Evolutionary conservation across 2,797 vertebrate species (phyloP), one percentile per base, ranked within the genome.

Genomic region (Potorous gilbertii): DNA sequence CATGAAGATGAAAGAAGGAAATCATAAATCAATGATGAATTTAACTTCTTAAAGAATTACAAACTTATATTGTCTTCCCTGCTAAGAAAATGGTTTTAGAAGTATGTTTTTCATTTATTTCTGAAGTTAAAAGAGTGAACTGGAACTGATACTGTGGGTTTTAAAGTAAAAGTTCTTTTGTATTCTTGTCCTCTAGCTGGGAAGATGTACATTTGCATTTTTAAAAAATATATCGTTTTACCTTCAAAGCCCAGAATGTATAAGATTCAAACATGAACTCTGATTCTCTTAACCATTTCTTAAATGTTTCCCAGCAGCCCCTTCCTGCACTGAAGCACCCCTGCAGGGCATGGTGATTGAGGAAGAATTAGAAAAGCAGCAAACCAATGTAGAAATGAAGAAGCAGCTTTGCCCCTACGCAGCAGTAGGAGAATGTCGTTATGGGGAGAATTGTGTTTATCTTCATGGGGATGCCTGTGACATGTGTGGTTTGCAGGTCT

Each of bases 391-490:
- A 96, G 99, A 99, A 94, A 97, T 99, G 27, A 99, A 99, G 98
- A 99, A 99, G 98, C 99, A 99, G 98, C 99, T 99, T 62, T 99
- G 99, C 96, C 99, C 99, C 0, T 99, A 99, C 0, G 99, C 99
- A 0, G 99, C 99, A 0, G 98, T 99, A 10, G 99, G 99, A 28
- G 99, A 99, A 96, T 99, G 99, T 95, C 99, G 99, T 94, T 99
- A 99, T 0, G 99, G 99, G 93, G 99, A 99, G 96, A 99, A 99
- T 98, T 99, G 99, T 34, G 99, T 99, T 91, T 99, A 99, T 96
- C 99, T 99, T 97, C 99, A 99, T 0, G 99, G 99, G 0, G 99
- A 99, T 28, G 98, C 99, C 6, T 99, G 99, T 11, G 99, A 99
- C 97, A 99, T 99, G 99, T 99, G 99, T 40, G 99, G 99, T 57